phyloP scores from a whole-genome alignment of 2,888 invertebrate species.

The Tetragonisca angustula region DNA sequence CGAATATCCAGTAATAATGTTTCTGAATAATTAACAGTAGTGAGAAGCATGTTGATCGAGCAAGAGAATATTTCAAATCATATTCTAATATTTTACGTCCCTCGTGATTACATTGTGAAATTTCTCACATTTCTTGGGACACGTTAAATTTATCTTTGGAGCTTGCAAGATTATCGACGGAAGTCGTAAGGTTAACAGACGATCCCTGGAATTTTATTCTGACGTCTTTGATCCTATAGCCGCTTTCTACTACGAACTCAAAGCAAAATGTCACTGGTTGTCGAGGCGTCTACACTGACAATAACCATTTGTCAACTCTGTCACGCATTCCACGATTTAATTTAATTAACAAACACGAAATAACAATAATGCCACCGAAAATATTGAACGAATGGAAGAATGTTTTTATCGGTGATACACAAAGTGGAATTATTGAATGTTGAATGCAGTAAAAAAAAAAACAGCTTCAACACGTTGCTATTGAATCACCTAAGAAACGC shows the following conservation, averaged over 20 bases:
- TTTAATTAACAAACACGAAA: slow-evolving; percentile 83
- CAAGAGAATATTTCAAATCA: slow-evolving; percentile 42
- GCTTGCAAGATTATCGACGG: slow-evolving; percentile 75
- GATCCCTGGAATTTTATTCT: slow-evolving; percentile 91
- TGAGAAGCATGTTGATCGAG: slow-evolving; percentile 66
- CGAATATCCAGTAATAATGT: slow-evolving; percentile 60
- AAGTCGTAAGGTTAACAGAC: slow-evolving; percentile 78
- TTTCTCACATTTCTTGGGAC: slow-evolving; percentile 71
- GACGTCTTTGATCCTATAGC: slow-evolving; percentile 89
- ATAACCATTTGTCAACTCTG: slow-evolving; percentile 86
- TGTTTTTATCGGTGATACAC: slow-evolving; percentile 89
- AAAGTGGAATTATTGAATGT: slow-evolving; percentile 85
- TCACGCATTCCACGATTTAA: slow-evolving; percentile 83
- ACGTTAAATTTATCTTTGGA: slow-evolving; percentile 74
- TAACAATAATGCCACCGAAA: slow-evolving; percentile 79
- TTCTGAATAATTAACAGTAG: slow-evolving; percentile 66
- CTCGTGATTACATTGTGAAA: slow-evolving; percentile 70
- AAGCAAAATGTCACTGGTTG: slow-evolving; percentile 81
- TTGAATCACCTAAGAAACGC: slow-evolving; percentile 79
- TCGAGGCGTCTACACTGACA: slow-evolving; percentile 85
- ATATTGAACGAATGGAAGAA: slow-evolving; percentile 90
- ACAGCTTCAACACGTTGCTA: slow-evolving; percentile 62
- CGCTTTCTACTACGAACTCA: slow-evolving; percentile 85
- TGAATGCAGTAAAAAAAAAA: slow-evolving; percentile 82
- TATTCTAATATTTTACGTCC: slow-evolving; percentile 69